Conservation (phyloP, 2,113 vertebrate genomes). For the Coptodon rendalli region DNA sequence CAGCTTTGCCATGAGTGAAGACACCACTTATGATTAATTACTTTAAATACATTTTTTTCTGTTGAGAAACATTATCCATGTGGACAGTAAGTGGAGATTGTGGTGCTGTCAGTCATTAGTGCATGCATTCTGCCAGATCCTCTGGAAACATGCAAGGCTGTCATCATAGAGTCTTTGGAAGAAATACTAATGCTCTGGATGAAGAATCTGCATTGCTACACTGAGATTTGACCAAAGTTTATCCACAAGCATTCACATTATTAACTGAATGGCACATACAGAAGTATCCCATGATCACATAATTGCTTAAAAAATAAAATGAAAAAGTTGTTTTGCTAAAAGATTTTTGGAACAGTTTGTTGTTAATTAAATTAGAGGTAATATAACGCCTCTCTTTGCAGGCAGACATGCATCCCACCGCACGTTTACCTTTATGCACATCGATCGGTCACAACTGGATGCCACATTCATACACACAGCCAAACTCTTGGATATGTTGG, state of each 20-base stretch:
- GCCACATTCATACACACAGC: background rate
- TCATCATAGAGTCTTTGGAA: constrained; percentile 14
- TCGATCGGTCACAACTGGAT: background rate
- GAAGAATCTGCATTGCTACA: background rate
- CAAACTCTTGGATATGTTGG: background rate
- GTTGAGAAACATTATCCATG: background rate
- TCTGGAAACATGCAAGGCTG: constrained; percentile 19
- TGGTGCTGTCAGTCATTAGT: background rate
- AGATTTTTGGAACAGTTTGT: background rate
- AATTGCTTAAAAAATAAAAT: background rate
- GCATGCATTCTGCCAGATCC: background rate
- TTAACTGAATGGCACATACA: background rate
- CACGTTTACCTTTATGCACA: background rate
- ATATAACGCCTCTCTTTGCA: background rate
- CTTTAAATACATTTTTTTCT: background rate
- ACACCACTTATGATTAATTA: background rate
- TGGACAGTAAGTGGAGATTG: background rate
- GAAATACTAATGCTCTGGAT: background rate
- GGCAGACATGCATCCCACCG: background rate
- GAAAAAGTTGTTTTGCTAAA: background rate
- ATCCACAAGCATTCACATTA: background rate
- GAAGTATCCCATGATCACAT: background rate
- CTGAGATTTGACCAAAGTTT: background rate
- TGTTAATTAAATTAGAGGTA: background rate
- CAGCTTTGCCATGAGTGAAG: background rate